Evolutionary conservation across 2,113 vertebrate genomes (phyloP), one percentile per base, ranked within the genome.

Genomic region (Neotragus pygmaeus): DNA sequence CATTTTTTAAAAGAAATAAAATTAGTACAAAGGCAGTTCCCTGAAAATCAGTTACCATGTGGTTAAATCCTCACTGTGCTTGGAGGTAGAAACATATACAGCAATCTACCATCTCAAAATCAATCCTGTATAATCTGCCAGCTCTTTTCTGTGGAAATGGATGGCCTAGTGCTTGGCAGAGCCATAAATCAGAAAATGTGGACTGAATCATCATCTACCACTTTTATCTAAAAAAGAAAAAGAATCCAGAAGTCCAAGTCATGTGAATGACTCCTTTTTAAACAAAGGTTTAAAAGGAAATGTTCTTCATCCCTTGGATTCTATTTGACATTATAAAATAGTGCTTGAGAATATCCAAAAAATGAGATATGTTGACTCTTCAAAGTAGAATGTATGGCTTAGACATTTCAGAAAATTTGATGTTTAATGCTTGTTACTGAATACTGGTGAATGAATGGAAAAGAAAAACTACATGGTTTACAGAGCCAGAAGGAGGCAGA

Each of bases 171-270:
- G 51, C 5, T 87, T 51, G 19, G 47, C 47, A 82, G 60, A 93
- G 43, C 27, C 28, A 13, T 30, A 7, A 43, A 60, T 92, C 45
- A 84, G 49, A 91, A 96, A 78, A 80, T 81, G 10, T n/a, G 94
- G 25, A 62, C 25, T 97, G 58, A 66, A 70, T 91, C 49, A 2
- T 75, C 55, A 36, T 85, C 58, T 73, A 39, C 47, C 43, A 82
- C 64, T 94, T 95, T 91, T 87, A 73, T 77, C 73, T 19, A 90
- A 73, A 75, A 89, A 88, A 92, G 27, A 92, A 94, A 94, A 73
- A 88, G 51, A 92, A 91, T 33, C 39, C 39, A 84, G 49, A 78
- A 96, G 87, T 88, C 17, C 17, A 27, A 84, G 60, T 78, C 14
- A 53, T 53, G 12, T 64, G 66, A 66, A 66, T 66, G 62, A n/a